Base-by-base conservation (phyloP, 2,888 invertebrate genomes). In the Ophraella communa region DNA sequence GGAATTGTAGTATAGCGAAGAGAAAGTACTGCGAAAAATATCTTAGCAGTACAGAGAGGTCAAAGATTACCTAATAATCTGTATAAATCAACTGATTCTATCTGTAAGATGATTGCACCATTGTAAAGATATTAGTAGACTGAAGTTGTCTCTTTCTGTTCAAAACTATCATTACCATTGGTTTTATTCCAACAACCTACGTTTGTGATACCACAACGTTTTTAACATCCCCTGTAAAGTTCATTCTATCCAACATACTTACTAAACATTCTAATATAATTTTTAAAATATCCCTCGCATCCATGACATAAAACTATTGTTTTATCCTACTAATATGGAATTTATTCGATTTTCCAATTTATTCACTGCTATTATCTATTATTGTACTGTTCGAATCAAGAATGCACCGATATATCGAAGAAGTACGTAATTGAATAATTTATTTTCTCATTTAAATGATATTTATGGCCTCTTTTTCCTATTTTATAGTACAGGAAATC, bases 371-470 rank as follows among this genome's bases (percentile, higher is more conserved):
- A 69, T 71, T 71, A 69, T 71, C 67, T 72, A 58, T 66, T 68
- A 71, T 71, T 69, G 69, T 69, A 65, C 62, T 67, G 68, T 61
- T 56, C 62, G 45, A 64, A 49, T 65, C 55, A 61, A 68, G 68
- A 65, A 71, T 71, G 66, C 65, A 56, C 65, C 69, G 73, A 74
- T 73, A 71, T 71, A 73, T 71, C 70, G 64, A 60, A 62, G 60
- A 60, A 71, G 62, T 67, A 56, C 65, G 70, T 75, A 75, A 75
- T 75, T 74, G 75, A 71, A 75, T 75, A 74, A 74, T 74, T 74
- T 75, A 74, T 74, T 71, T 68, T 65, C 71, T 71, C 72, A 73
- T 75, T 75, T 73, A 71, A 71, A 74, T 71, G 66, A 74, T 73
- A 74, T 74, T 75, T 72, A 72, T 66, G 64, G 69, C 27, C 65